Base-by-base conservation (phyloP, 2,888 invertebrate genomes). In the Scaptomyza tumidula region DNA sequence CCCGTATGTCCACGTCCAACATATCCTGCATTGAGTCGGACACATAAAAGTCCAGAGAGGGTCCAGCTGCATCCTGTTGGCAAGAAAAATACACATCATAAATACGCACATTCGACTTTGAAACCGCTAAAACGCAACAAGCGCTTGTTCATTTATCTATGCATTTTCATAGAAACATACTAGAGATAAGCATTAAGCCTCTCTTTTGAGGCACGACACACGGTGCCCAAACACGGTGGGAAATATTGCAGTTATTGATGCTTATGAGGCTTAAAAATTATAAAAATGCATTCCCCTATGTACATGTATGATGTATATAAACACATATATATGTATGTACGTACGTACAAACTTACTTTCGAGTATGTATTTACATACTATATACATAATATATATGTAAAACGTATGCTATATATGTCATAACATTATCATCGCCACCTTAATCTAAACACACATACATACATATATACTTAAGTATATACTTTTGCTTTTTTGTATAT, bases 1-100 rank as follows among this genome's bases (percentile, higher is more conserved):
- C 95, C 90, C 97, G 96, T 71, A 98, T 97, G 90, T 97, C 98
- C 91, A 96, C 95, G 90, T 97, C 97, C 75, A 98, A 94, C 96
- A 97, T 97, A 90, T 98, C 97, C 91, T 97, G 97, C 88, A 97
- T 94, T 54, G 97, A 96, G 90, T 94, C 94, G 35, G 94, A 94
- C 90, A 94, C 94, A 85, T 94, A 94, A 71, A 94, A 93, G 90
- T 94, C 94, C 92, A 94, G 93, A 91, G 94, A 94, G 10, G 91
- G 92, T 85, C 93, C 93, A 79, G 93, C 93, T 89, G 93, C 93
- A 90, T 93, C 93, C 94, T 94, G 90, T 33, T 92, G 92, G 61
- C 75, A 86, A 33, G 6, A 71, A 54, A 57, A 43, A 62, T 10
- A 16, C 41, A 41, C 7, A 19, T 44, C 37, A 43, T 48, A 2